These are phyloP conservation scores for Thunnus maccoyii DNA, from an alignment of 2,113 vertebrate genomes.

Conservation along the genomic window DNA sequence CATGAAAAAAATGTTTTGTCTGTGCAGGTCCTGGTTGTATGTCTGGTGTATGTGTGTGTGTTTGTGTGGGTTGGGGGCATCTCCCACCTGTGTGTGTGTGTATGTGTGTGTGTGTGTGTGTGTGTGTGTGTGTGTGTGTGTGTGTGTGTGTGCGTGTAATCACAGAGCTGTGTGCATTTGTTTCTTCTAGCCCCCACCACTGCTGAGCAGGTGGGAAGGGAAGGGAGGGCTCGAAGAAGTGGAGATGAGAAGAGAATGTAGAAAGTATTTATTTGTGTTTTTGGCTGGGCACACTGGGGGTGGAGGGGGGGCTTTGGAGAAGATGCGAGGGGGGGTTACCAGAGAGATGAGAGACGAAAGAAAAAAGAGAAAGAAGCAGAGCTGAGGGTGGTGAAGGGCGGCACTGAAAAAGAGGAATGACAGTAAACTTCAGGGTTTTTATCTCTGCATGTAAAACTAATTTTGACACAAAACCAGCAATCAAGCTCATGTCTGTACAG, in stretches of 20 bases:
- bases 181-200: slow-evolving; percentile 65
- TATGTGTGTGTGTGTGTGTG: slow-evolving; percentile 49
- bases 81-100: slow-evolving; percentile 18
- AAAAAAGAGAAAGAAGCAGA: slow-evolving; percentile 21
- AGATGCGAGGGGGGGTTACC: neutral
- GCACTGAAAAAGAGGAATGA: slow-evolving; percentile 21
- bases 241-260: slow-evolving; percentile 33
- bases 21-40: neutral
- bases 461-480: slow-evolving; percentile 3
- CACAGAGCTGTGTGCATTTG: slow-evolving; percentile 60
- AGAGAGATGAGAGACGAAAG: slow-evolving; percentile 39
- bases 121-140: too few species aligned
- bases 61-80: slow-evolving; percentile 37
- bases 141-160: slow-evolving; percentile 29
- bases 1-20: neutral
- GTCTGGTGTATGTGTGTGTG: neutral
- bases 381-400: slow-evolving; percentile 18
- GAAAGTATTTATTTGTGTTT: slow-evolving; percentile 51
- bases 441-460: slow-evolving; percentile 27
- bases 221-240: slow-evolving; percentile 26
- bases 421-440: slow-evolving; percentile 40
- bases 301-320: slow-evolving; percentile 3
- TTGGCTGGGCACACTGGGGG: slow-evolving; percentile 32
- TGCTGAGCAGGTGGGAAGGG: slow-evolving; percentile 62
- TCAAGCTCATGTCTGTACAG: neutral